These are phyloP conservation scores for Leucophora obtusa DNA, from an alignment of 2,888 invertebrate species.

Conservation along the genomic window DNA sequence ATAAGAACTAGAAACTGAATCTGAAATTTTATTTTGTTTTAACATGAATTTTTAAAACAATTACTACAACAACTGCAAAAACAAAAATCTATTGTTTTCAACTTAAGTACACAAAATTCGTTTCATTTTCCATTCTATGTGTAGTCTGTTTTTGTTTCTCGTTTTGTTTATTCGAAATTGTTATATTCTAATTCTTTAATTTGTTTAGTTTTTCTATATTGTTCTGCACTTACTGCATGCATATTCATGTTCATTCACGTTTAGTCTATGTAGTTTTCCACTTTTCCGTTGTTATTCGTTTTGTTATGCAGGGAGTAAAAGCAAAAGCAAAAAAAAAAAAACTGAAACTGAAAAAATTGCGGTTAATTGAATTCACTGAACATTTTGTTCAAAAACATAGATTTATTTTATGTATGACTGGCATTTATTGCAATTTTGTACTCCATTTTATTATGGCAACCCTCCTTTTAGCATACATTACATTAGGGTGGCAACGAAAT, in stretches of 20 bases:
- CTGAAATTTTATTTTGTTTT: not conserved
- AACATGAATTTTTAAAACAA: constrained; percentile 21
- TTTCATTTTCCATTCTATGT: constrained; percentile 44
- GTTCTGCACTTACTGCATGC: not conserved
- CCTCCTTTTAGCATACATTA: constrained; percentile 1
- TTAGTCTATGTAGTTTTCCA: constrained; percentile 35
- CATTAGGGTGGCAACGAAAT: not conserved
- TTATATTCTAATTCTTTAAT: constrained; percentile 57
- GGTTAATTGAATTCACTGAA: constrained; percentile 63
- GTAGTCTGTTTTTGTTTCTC: not conserved
- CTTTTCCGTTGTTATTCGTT: constrained; percentile 29
- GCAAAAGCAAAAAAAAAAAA: not conserved
- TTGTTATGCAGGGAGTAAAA: constrained; percentile 19
- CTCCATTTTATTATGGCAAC: constrained; percentile 30
- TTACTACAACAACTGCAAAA: not conserved
- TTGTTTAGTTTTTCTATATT: constrained; percentile 39
- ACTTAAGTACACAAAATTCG: constrained; percentile 29
- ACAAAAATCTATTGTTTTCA: constrained; percentile 38
- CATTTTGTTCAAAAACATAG: constrained; percentile 24
- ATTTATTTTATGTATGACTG: constrained; percentile 18
- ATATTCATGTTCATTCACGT: constrained; percentile 50
- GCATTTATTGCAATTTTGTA: constrained; percentile 17
- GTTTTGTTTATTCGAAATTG: constrained; percentile 36
- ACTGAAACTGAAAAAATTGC: constrained; percentile 39
- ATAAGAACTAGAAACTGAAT: not conserved